Base-by-base conservation (phyloP, 2,888 invertebrate genomes). In the Eudemis profundana region DNA sequence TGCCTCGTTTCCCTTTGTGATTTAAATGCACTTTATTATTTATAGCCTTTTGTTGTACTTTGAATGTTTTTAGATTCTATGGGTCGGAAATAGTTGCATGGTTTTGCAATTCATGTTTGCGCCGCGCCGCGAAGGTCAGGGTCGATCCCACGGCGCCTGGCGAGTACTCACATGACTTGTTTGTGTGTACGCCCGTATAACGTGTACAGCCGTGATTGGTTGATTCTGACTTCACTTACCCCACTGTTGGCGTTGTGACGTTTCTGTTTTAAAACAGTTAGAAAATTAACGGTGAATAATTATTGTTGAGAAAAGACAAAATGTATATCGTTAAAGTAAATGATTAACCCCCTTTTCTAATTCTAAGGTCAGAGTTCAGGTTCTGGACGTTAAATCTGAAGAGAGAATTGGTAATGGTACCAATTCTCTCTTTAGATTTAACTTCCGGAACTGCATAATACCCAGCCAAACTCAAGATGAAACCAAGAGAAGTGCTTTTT, bases 111-210 rank as follows among this genome's bases (percentile, higher is more conserved):
- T 19, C 51, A 59, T 47, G 46, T 46, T 46, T 36, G 42, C 38
- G 63, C 49, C 49, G 68, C 70, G 72, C 79, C 79, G 65, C 83
- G 88, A 89, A 89, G 90, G 89, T 88, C 88, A 89, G 74, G 88
- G 86, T 76, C 85, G 79, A 67, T 56, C 68, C 71, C 70, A 73
- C 75, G 82, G 82, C 85, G 86, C 80, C 79, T 77, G 81, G 74
- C 76, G 77, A 73, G 73, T 73, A 77, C 82, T 87, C 85, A 86
- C 86, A 86, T 85, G 86, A 88, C 84, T 84, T 70, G 82, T 78
- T 77, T 77, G 81, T 75, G 70, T 70, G 74, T 68, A 67, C 60
- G 61, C 61, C 62, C 56, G 61, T 65, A 47, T 67, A 67, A 76
- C 86, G 87, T 86, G 85, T 78, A 74, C 79, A 74, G 72, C 70